Percentiles rank a stretch among this genome's conserved stretches.
Evolutionary conservation across 2,888 invertebrate species (phyloP).

Genomic region (Drosophila neotestacea): DNA sequence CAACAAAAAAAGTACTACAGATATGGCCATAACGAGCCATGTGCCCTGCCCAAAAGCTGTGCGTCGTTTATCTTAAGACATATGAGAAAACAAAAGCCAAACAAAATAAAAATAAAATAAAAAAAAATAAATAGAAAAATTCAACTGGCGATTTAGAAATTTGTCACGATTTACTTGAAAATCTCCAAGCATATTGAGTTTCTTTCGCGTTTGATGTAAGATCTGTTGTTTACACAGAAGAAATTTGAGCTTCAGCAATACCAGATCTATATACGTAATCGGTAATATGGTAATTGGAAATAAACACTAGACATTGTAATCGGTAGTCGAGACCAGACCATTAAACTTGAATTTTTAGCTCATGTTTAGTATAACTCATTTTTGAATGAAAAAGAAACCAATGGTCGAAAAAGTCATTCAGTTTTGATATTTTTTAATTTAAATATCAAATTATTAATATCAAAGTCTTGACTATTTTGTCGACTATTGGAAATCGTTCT

Average conservation of each 20-base stretch:
- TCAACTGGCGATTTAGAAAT: slow-evolving; percentile 53
- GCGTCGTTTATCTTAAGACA: slow-evolving; percentile 54
- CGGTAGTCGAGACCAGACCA: too few species aligned
- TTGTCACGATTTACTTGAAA: slow-evolving; percentile 64
- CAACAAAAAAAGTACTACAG: slow-evolving; percentile 5
- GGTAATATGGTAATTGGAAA: slow-evolving; percentile 4
- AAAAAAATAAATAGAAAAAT: slow-evolving; percentile 13
- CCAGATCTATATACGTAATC: slow-evolving; percentile 1
- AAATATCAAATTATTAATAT: too few species aligned
- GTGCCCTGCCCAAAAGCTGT: slow-evolving; percentile 49
- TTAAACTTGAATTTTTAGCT: too few species aligned
- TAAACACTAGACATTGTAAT: not conserved
- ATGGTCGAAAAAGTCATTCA: too few species aligned
- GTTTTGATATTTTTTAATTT: too few species aligned
- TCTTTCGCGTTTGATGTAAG: slow-evolving; percentile 24
- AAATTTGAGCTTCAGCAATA: not conserved
- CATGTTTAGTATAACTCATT: too few species aligned
- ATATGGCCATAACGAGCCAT: slow-evolving; percentile 60
- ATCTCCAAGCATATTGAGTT: slow-evolving; percentile 38
- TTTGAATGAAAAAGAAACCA: too few species aligned
- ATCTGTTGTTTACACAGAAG: slow-evolving; percentile 3
- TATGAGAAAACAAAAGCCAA: slow-evolving; percentile 14
- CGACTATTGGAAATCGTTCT: too few species aligned
- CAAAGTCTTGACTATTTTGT: too few species aligned
- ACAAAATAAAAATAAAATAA: not conserved